A percentile compares a stretch with the other conserved stretches of the same genome.
phyloP scores from a whole-genome alignment of 2,888 invertebrate species.

The Campaea margaritaria region DNA sequence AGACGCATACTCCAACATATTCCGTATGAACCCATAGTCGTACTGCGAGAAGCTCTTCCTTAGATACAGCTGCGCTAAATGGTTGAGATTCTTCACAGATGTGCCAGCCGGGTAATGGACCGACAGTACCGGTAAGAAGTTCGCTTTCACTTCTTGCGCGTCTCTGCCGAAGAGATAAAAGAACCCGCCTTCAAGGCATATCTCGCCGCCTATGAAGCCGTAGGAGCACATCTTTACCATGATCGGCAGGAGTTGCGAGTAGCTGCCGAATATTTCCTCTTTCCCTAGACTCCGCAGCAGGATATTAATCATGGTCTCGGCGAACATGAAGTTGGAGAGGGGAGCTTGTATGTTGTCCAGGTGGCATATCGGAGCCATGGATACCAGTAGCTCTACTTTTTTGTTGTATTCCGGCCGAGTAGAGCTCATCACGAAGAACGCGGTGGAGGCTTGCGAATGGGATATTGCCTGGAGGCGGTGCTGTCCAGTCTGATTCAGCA shows the following conservation, averaged over 20 bases:
- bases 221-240: slow-evolving; percentile 28
- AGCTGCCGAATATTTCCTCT: slow-evolving; percentile 35
- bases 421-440: slow-evolving; percentile 22
- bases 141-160: slow-evolving; percentile 34
- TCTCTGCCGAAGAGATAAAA: slow-evolving; percentile 38
- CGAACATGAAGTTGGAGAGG: slow-evolving; percentile 7
- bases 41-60: slow-evolving; percentile 43
- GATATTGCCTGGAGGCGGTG: slow-evolving; percentile 21
- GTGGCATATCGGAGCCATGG: slow-evolving; percentile 41
- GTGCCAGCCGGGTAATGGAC: slow-evolving; percentile 44
- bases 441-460: slow-evolving; percentile 28
- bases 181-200: slow-evolving; percentile 34
- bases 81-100: slow-evolving; percentile 46
- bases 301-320: slow-evolving; percentile 8
- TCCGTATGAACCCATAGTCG: slow-evolving; percentile 44
- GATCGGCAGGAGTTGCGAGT: not conserved
- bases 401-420: slow-evolving; percentile 28
- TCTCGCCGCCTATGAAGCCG: slow-evolving; percentile 23
- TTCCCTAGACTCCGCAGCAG: slow-evolving; percentile 21
- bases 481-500: slow-evolving; percentile 18
- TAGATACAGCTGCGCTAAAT: slow-evolving; percentile 44
- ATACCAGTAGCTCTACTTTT: slow-evolving; percentile 23
- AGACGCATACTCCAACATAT: slow-evolving; percentile 28
- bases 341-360: slow-evolving; percentile 31
- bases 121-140: slow-evolving; percentile 35